phyloP scores from a whole-genome alignment of 1,140 invertebrate species.

The Pomacea maculata region DNA sequence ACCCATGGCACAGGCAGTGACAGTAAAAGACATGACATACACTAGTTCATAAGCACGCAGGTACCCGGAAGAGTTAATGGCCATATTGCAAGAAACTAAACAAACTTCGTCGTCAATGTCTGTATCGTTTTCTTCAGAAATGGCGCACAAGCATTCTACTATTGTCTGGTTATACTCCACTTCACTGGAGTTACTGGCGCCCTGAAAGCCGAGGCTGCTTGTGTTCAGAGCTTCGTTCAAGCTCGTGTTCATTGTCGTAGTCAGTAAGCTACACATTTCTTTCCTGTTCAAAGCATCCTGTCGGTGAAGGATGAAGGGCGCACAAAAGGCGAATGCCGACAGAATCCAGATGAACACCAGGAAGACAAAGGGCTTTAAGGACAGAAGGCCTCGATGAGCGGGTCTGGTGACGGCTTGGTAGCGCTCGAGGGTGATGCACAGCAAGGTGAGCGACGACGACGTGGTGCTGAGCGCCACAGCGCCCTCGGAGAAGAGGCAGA shows the following conservation, averaged over 20 bases:
- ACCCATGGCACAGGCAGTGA: conserved; percentile 15
- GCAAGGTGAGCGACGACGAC: conserved; percentile 20
- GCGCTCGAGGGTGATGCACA: conserved; percentile 23
- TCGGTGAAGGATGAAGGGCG: conserved; percentile 12
- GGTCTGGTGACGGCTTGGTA: conserved; percentile 20
- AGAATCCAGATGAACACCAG: conserved; percentile 14
- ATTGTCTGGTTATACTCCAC: no score
- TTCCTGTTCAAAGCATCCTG: not conserved
- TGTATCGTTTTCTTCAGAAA: not conserved
- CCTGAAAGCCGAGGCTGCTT: not conserved
- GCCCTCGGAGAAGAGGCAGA: conserved; percentile 24
- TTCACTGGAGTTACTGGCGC: not conserved
- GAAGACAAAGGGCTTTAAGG: not conserved
- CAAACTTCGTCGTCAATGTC: not conserved
- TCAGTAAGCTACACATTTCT: no score
- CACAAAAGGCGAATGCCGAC: conserved; percentile 9
- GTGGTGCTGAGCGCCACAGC: conserved; percentile 15
- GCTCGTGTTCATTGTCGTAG: not conserved
- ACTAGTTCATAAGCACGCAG: conserved; percentile 18
- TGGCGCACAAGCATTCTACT: no score
- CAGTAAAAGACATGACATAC: conserved; percentile 17
- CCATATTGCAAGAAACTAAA: conserved; percentile 2
- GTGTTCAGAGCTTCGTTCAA: not conserved
- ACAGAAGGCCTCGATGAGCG: not conserved
- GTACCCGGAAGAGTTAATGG: not conserved